These are phyloP conservation scores for Aspidoscelis tigris DNA, from an alignment of 2,113 vertebrate species.

Conservation along the genomic window DNA sequence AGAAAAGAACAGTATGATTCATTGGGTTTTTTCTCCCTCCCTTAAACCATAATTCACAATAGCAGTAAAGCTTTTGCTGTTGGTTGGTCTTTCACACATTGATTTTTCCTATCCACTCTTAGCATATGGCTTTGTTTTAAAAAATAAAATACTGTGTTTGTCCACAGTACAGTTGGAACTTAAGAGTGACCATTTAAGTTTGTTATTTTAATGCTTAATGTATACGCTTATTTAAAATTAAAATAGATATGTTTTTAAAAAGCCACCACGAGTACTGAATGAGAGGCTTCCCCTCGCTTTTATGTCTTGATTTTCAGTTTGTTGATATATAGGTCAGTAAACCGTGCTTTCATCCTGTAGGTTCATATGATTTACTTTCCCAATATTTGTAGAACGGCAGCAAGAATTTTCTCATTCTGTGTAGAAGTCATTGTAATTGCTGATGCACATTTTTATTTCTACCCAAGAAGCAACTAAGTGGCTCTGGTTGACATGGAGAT, in stretches of 20 bases:
- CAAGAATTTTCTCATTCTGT: constrained; percentile 33
- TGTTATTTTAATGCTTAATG: too few relatives aligned
- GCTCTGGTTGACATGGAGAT: neutral
- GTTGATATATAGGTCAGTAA: constrained; percentile 7
- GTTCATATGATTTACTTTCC: constrained; percentile 22
- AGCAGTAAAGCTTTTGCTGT: constrained; percentile 67
- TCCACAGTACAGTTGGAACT: neutral
- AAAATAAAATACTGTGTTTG: neutral
- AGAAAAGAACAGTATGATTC: constrained; percentile 25
- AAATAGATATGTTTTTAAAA: too few relatives aligned
- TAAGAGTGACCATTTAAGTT: too few relatives aligned
- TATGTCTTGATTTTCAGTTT: neutral
- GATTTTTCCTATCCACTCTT: neutral
- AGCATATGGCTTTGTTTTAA: too few relatives aligned
- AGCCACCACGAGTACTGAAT: neutral
- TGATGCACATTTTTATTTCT: constrained; percentile 17
- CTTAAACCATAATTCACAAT: constrained; percentile 40
- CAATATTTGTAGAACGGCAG: constrained; percentile 36
- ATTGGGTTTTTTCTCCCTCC: constrained; percentile 22
- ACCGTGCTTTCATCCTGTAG: neutral
- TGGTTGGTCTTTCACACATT: constrained; percentile 54
- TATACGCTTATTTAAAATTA: too few relatives aligned
- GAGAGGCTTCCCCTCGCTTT: constrained; percentile 2
- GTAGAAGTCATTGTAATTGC: constrained; percentile 26
- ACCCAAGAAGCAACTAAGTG: constrained; percentile 30